Base-by-base conservation (phyloP, 2,113 vertebrate species). In the Pomatorhinus ruficollis region DNA sequence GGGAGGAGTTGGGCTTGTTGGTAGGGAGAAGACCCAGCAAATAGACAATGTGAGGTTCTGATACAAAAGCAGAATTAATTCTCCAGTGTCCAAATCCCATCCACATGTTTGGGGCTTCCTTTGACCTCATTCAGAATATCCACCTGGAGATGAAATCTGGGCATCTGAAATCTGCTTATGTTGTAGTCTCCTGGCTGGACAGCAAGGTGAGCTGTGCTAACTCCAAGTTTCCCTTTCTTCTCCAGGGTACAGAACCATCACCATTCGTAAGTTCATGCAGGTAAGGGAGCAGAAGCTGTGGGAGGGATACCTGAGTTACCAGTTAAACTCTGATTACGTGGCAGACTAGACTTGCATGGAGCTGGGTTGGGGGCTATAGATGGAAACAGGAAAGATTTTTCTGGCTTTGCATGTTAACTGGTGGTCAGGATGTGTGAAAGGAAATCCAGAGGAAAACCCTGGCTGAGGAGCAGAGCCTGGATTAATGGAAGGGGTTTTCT, bases 211-310 rank as follows among this genome's bases (percentile, higher is more conserved):
- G 30, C 47, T 57, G 60, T 68, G 37, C 60, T 54, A 44, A 86
- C 39, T 87, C 27, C 11, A 33, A 5, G 39, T 75, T 54, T 95
- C 20, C 15, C 39, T 96, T 95, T 77, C 56, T 79, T 12, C 63
- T 96, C 23, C 74, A 99, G 99, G 99, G 53, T 99, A 98, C 77
- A 98, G 98, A 95, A 98, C 98, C 10, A 98, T 99, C 87, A 98
- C 98, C 2, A 98, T 99, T 72, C 98, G 99, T 84, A 99, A 99
- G 74, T 91, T 99, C 78, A 99, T 99, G 99, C 99, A 99, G 99
- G 99, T 99, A 98, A 79, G 93, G 70, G 76, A 50, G 61, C 30
- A 27, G 57, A 14, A 65, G 70, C 16, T 15, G 3, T 27, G 3
- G 30, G n/a, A 87, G 37, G 7, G 65, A 9, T 5, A 7, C 33